Base-by-base conservation (phyloP, 64 coral and sea anemone species). In the Montipora sp. region DNA sequence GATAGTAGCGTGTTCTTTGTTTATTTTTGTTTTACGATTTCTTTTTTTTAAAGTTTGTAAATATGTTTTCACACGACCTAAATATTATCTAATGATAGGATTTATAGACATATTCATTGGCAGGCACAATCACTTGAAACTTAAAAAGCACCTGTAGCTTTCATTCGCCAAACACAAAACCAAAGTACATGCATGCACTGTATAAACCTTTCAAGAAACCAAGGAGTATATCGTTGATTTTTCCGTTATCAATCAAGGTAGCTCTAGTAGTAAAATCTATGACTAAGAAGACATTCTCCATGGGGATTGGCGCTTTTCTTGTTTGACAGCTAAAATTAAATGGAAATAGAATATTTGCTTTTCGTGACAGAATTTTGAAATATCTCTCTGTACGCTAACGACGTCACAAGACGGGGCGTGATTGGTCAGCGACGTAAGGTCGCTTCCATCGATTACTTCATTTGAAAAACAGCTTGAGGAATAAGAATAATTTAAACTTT, bases 401-500 rank as follows among this genome's bases (percentile, higher is more conserved):
- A 69, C 61, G 82, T 85, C 65, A 85, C n/a, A 72, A 71, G 63
- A 71, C 4, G 44, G 3, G 10, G 2, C 4, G 16, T 85, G 82
- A 85, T 85, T 85, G 82, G 82, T 70, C 65, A 50, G 0, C 14
- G 19, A 49, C 10, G 8, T 50, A 51, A 85, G 82, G 82, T 5
- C n/a, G 61, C 65, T 50, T 50, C 50, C 46, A 83, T 21, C 45
- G 24, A 51, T 85, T 85, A 78, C 49, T 49, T 18, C 47, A 7
- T 44, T 3, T 19, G 73, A 78, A 85, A 51, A 47, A 83, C 80
- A 83, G 80, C 59, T 83, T 83, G 63, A 20, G 47, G 68, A 83
- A 47, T 46, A 85, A 47, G 19, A 85, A 85, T 85, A 71, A 72
- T 85, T 69, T 71, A 51, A 67, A 51, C 82, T 83, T 82, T 63